Evolutionary conservation across 2,797 vertebrate genomes (phyloP), one percentile per base, ranked within the genome.

Genomic region (Hypotaenidia philippensis): DNA sequence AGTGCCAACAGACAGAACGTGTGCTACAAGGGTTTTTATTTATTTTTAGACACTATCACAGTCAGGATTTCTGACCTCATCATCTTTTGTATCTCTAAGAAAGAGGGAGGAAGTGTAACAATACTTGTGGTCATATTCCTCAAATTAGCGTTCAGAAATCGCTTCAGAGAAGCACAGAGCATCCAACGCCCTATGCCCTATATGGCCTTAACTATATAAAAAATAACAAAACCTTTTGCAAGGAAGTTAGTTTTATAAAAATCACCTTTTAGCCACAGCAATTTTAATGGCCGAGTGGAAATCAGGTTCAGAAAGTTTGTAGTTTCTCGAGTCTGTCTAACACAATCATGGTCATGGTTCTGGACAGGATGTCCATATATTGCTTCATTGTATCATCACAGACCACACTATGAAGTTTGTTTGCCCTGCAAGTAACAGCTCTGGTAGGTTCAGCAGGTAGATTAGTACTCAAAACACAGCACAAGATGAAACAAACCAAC

Each of bases 301-400:
- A 76, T 31, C 29, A 66, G 25, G 20, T 70, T 70, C 32, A 70
- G 17, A 61, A 11, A 45, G 11, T 13, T 7, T 69, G 29, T 5
- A 11, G 36, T 47, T 69, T 69, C 49, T 25, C 29, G 6, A 69
- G 61, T 69, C 22, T 15, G 74, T 80, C n/a, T 57, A 55, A 38
- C 2, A 22, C 8, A 44, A 15, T 32, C 0, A 0, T 25, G 38
- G 25, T 27, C 27, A 8, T 31, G 17, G 6, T 79, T 71, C 66
- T 41, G 53, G 25, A 49, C 11, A 66, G 26, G 13, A 38, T 40
- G 10, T 5, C 69, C 38, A 11, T 20, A 38, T 26, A 29, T 13
- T 53, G 27, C 50, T 27, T 6, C 26, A 19, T 18, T 68, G 38
- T 4, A 29, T 4, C 27, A 36, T 22, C 50, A 47, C 15, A 76